phyloP scores from a whole-genome alignment of 2,888 invertebrate genomes.

The Acrobasis repandana region DNA sequence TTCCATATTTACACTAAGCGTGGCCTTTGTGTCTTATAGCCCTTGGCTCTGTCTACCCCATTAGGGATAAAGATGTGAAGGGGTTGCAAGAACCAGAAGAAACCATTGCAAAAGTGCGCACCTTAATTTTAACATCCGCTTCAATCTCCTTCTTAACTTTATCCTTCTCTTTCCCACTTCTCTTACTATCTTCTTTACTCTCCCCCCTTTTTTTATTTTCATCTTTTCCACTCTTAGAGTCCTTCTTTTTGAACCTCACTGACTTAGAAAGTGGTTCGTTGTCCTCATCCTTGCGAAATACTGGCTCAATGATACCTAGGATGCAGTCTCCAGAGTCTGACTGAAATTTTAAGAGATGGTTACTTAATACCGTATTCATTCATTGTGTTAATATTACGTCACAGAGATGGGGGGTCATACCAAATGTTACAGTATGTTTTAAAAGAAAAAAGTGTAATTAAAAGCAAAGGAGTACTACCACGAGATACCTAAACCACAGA shows the following conservation, averaged over 20 bases:
- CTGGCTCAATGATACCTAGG: conserved; percentile 60
- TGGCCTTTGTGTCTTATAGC: too few species aligned
- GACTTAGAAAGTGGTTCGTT: conserved; percentile 40
- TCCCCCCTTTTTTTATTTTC: background rate
- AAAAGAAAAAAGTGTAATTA: too few species aligned
- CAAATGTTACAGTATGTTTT: too few species aligned
- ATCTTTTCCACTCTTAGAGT: background rate
- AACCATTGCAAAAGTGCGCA: background rate
- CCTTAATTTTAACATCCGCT: conserved; percentile 27
- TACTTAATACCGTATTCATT: too few species aligned
- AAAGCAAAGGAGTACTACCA: too few species aligned
- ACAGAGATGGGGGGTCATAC: too few species aligned
- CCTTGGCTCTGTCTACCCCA: too few species aligned
- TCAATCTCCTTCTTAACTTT: conserved; percentile 25
- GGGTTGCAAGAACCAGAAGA: too few species aligned
- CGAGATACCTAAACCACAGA: too few species aligned
- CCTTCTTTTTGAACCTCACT: background rate
- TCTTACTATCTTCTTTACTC: background rate
- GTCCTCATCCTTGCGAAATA: conserved; percentile 51
- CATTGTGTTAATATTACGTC: too few species aligned
- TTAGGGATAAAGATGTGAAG: too few species aligned
- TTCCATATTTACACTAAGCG: too few species aligned
- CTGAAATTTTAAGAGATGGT: conserved; percentile 41
- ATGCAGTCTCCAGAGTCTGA: conserved; percentile 61
- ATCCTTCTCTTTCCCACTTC: conserved; percentile 12